These are phyloP conservation scores for Telmatherina bonti DNA, from an alignment of 2,797 vertebrate genomes.

Conservation along the genomic window DNA sequence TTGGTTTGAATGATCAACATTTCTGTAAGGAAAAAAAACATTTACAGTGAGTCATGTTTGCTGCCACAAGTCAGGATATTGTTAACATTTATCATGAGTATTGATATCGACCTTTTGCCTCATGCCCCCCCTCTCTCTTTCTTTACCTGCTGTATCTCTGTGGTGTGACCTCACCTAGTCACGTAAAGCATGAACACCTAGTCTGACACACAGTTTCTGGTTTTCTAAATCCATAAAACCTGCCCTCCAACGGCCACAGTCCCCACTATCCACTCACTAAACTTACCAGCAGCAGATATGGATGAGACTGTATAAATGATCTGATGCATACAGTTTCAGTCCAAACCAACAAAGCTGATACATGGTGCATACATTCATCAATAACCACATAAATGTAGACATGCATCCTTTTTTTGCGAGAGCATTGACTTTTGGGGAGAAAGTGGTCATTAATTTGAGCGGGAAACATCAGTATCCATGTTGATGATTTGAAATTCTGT, in stretches of 20 bases:
- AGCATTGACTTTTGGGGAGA: slow-evolving; percentile 8
- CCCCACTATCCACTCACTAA: background rate
- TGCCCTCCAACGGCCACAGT: slow-evolving; percentile 27
- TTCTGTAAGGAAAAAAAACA: background rate
- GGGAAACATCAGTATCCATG: background rate
- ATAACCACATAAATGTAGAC: slow-evolving; percentile 3
- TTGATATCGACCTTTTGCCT: slow-evolving; percentile 32
- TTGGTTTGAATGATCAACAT: too few species aligned
- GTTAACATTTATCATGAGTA: slow-evolving; percentile 4
- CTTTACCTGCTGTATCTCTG: slow-evolving; percentile 55
- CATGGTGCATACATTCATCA: background rate
- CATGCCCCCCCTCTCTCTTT: slow-evolving; percentile 20
- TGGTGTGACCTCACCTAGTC: slow-evolving; percentile 67
- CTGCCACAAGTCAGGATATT: slow-evolving; percentile 24
- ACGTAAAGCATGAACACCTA: slow-evolving; percentile 69
- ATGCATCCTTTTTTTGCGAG: background rate
- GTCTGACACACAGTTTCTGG: slow-evolving; percentile 41
- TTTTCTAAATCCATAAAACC: slow-evolving; percentile 28
- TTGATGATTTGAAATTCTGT: background rate
- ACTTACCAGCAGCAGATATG: slow-evolving; percentile 3
- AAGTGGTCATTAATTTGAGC: slow-evolving; percentile 4
- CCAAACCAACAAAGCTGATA: background rate
- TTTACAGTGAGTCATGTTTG: background rate
- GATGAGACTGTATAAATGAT: slow-evolving; percentile 3
- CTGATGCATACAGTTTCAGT: slow-evolving; percentile 5